Percentiles rank a stretch among this genome's conserved stretches.
These are phyloP conservation scores for Leptinotarsa lineolata DNA, from an alignment of 1,140 invertebrate species.

Conservation along the genomic window DNA sequence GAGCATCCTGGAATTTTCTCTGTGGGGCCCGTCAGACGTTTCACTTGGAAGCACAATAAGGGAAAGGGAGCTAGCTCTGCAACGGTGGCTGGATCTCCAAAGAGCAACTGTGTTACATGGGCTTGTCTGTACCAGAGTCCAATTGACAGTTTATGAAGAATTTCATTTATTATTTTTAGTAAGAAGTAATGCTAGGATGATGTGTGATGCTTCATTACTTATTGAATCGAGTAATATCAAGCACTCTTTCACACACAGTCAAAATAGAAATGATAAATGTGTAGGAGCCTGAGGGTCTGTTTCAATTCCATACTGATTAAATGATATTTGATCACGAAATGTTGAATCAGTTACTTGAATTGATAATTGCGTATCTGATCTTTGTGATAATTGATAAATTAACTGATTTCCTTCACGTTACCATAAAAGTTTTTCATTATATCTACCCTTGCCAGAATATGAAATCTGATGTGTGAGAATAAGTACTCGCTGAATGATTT, in stretches of 20 bases:
- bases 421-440: neutral
- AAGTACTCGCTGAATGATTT: neutral
- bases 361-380: no score
- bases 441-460: neutral
- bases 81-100: constrained; percentile 83
- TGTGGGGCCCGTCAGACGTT: constrained; percentile 83
- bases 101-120: constrained; percentile 79
- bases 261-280: constrained; percentile 21
- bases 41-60: constrained; percentile 66
- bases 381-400: neutral
- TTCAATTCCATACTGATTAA: neutral
- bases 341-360: no score
- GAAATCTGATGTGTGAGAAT: no score
- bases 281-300: constrained; percentile 10
- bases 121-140: constrained; percentile 71
- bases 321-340: no score
- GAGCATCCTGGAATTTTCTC: constrained; percentile 77
- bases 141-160: constrained; percentile 77
- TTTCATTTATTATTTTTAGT: constrained; percentile 82
- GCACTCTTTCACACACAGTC: constrained; percentile 21
- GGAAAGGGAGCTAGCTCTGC: constrained; percentile 72
- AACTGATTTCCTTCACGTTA: neutral
- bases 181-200: constrained; percentile 75
- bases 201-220: constrained; percentile 75
- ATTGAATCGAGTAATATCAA: constrained; percentile 58